These are phyloP conservation scores for Nyctalus aviator DNA, from an alignment of 2,797 vertebrate species.

Conservation along the genomic window DNA sequence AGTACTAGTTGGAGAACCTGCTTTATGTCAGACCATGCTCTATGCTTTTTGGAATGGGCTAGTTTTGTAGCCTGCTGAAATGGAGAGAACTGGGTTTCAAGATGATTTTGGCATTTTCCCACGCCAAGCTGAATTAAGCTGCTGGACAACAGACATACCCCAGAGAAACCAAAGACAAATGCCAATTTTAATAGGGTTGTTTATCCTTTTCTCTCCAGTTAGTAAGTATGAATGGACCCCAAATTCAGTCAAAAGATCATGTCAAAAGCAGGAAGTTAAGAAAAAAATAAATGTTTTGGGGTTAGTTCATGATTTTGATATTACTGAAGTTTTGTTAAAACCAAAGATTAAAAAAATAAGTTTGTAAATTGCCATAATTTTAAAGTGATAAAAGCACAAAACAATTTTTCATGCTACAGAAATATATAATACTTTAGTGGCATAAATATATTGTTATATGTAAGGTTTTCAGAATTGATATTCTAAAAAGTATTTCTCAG, in stretches of 20 bases:
- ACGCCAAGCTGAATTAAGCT: conserved; percentile 18
- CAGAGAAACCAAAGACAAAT: conserved; percentile 55
- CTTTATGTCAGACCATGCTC: background rate
- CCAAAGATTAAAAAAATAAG: conserved; percentile 61
- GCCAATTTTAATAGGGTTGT: conserved; percentile 48
- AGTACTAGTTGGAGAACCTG: background rate
- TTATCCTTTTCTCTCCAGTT: conserved; percentile 51
- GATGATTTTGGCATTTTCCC: conserved; percentile 42
- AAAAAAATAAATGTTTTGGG: background rate
- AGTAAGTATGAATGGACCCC: conserved; percentile 59
- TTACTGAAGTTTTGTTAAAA: conserved; percentile 36
- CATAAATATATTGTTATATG: background rate
- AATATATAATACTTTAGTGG: background rate
- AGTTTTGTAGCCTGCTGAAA: conserved; percentile 30
- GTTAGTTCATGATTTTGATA: conserved; percentile 30
- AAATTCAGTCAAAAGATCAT: conserved; percentile 64
- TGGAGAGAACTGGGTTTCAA: conserved; percentile 22
- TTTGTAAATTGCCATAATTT: conserved; percentile 30
- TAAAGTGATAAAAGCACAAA: background rate
- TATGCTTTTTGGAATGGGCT: conserved; percentile 13
- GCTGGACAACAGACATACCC: background rate
- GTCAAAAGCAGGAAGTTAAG: conserved; percentile 62
- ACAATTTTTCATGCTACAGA: background rate
- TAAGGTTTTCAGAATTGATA: background rate
- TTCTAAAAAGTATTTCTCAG: conserved; percentile 42